A percentile compares a stretch with the other conserved stretches of the same genome.
Evolutionary conservation across 2,888 invertebrate genomes (phyloP).

Genomic region (Hedya salicella): DNA sequence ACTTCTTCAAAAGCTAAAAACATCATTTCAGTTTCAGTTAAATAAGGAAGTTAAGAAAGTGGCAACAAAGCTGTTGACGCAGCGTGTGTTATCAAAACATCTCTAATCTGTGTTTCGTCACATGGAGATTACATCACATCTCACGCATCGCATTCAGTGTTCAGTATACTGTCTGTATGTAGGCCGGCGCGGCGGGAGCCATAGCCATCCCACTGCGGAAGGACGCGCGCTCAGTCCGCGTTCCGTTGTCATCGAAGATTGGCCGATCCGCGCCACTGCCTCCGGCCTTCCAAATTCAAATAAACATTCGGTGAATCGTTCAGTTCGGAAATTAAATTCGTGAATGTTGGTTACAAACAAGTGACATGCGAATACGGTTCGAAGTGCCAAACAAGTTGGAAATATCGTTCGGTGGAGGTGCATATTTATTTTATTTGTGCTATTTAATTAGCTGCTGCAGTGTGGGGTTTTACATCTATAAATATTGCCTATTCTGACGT

Average conservation of each 20-base stretch:
- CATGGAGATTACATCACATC: slow-evolving; percentile 78
- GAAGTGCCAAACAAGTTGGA: slow-evolving; percentile 83
- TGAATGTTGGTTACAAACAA: slow-evolving; percentile 57
- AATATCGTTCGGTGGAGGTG: slow-evolving; percentile 78
- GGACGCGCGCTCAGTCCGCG: slow-evolving; percentile 66
- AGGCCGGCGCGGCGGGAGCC: slow-evolving; percentile 81
- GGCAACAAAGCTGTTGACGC: slow-evolving; percentile 57
- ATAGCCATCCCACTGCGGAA: slow-evolving; percentile 72
- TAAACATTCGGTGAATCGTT: slow-evolving; percentile 8
- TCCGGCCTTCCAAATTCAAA: slow-evolving; percentile 50
- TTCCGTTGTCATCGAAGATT: slow-evolving; percentile 72
- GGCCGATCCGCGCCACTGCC: slow-evolving; percentile 71
- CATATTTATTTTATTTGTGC: slow-evolving; percentile 57
- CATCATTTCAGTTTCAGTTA: background rate
- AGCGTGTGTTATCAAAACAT: slow-evolving; percentile 56
- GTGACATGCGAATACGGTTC: slow-evolving; percentile 81
- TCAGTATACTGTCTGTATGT: slow-evolving; percentile 58
- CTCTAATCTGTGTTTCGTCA: slow-evolving; percentile 70
- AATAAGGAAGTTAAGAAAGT: slow-evolving; percentile 21
- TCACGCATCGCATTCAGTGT: slow-evolving; percentile 60
- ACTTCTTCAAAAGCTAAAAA: slow-evolving; percentile 1
- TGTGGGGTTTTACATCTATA: slow-evolving; percentile 39
- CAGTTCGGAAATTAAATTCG: slow-evolving; percentile 53
- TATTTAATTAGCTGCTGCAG: slow-evolving; percentile 19
- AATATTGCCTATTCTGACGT: slow-evolving; percentile 5